Conservation (phyloP, 2,888 invertebrate species). For the Amiota communis region DNA sequence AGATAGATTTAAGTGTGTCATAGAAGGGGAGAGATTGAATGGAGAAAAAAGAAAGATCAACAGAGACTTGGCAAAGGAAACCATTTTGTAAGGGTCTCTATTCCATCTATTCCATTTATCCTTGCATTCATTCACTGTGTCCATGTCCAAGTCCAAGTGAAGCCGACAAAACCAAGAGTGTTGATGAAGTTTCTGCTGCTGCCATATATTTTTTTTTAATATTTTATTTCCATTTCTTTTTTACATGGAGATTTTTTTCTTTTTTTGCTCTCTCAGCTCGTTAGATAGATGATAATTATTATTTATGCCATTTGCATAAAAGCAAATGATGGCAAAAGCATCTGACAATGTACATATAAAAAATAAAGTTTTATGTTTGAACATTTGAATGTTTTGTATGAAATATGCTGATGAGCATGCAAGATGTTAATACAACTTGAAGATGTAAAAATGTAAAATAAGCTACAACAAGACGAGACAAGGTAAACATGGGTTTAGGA, state of each 20-base stretch:
- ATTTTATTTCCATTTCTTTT: background rate
- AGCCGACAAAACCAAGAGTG: background rate
- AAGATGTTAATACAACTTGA: background rate
- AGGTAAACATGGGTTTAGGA: background rate
- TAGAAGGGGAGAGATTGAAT: background rate
- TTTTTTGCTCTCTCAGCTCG: background rate
- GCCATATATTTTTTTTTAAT: background rate
- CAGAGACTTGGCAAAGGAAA: background rate
- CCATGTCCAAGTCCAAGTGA: no score
- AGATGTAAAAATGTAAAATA: no score
- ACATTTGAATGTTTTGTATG: background rate
- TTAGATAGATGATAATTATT: conserved; percentile 33
- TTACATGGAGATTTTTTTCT: background rate
- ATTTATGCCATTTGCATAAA: conserved; percentile 32
- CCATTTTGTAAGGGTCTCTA: background rate
- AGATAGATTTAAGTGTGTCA: no score
- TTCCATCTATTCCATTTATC: no score
- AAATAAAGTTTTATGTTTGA: no score
- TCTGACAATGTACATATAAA: background rate
- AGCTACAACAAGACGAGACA: no score
- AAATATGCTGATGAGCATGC: background rate
- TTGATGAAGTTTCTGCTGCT: conserved; percentile 3
- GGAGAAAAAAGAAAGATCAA: background rate
- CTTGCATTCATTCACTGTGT: no score
- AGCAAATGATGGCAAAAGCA: background rate